phyloP scores from a whole-genome alignment of 2,797 vertebrate genomes.

The Delichon dasypus region DNA sequence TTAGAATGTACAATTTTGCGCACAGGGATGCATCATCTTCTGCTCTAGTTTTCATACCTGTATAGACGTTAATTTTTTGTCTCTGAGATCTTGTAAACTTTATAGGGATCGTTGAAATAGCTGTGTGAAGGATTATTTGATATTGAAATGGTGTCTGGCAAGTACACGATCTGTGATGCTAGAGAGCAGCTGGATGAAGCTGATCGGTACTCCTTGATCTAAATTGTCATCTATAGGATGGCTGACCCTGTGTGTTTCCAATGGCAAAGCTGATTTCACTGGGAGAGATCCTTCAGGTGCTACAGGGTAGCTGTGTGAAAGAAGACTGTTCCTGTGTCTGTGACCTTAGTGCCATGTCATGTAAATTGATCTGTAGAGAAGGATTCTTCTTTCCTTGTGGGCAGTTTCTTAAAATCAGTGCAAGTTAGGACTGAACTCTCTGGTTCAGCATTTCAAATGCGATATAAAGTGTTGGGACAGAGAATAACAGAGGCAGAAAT shows the following conservation, averaged over 20 bases:
- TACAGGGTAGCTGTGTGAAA: neutral
- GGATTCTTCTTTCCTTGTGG: conserved; percentile 8
- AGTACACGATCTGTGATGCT: neutral
- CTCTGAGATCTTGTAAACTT: neutral
- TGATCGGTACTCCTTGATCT: neutral
- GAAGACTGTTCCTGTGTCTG: neutral
- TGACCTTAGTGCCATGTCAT: conserved; percentile 20
- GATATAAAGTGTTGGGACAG: neutral
- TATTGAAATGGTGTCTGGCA: neutral
- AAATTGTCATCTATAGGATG: neutral
- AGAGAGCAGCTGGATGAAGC: neutral
- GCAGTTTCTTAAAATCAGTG: conserved; percentile 50
- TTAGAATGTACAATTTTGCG: neutral
- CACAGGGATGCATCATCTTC: neutral
- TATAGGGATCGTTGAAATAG: neutral
- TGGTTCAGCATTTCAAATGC: neutral
- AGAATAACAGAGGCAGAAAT: neutral
- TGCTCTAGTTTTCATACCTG: neutral
- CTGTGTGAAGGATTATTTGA: neutral
- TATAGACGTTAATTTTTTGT: neutral
- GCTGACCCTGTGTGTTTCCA: neutral
- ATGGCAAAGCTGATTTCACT: neutral
- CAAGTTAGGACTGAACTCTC: neutral
- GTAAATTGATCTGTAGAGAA: conserved; percentile 50
- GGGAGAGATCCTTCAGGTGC: neutral